phyloP scores from a whole-genome alignment of 1,140 invertebrate genomes.

The Thrips palmi region DNA sequence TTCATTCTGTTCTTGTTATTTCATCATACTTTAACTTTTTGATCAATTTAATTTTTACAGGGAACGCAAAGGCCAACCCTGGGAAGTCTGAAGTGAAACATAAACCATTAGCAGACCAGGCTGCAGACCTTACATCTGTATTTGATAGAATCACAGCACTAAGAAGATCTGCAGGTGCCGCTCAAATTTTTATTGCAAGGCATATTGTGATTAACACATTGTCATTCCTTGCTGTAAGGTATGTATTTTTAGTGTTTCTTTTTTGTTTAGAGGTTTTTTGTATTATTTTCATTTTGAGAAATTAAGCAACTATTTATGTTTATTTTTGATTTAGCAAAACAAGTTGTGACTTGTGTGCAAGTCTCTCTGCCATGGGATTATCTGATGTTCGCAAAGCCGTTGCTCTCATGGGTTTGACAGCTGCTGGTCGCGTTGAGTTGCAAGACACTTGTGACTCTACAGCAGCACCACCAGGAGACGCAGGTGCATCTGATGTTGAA shows the following conservation, averaged over 20 bases:
- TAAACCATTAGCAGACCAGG: slow-evolving; percentile 30
- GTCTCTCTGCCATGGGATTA: slow-evolving; percentile 35
- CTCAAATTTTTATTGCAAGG: slow-evolving; percentile 33
- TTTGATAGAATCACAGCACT: slow-evolving; percentile 30
- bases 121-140: slow-evolving; percentile 23
- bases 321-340: slow-evolving; percentile 22
- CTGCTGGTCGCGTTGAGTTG: slow-evolving; percentile 30
- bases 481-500: too few species aligned
- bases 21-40: too few species aligned
- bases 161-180: slow-evolving; percentile 27
- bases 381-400: slow-evolving; percentile 38
- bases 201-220: slow-evolving; percentile 33
- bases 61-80: too few species aligned
- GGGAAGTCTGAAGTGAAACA: too few species aligned
- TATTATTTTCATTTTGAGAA: slow-evolving; percentile 6
- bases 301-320: slow-evolving; percentile 1
- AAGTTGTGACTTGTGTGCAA: slow-evolving; percentile 29
- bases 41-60: too few species aligned
- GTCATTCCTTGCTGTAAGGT: slow-evolving; percentile 32
- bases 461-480: slow-evolving; percentile 1
- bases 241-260: slow-evolving; percentile 12
- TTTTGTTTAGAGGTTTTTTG: not conserved
- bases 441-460: slow-evolving; percentile 3
- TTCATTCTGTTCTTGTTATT: too few species aligned
- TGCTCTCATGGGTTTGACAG: slow-evolving; percentile 39